Percentiles rank a stretch among this genome's conserved stretches.
phyloP scores from a whole-genome alignment of 2,888 invertebrate species.

The Serripes groenlandicus region DNA sequence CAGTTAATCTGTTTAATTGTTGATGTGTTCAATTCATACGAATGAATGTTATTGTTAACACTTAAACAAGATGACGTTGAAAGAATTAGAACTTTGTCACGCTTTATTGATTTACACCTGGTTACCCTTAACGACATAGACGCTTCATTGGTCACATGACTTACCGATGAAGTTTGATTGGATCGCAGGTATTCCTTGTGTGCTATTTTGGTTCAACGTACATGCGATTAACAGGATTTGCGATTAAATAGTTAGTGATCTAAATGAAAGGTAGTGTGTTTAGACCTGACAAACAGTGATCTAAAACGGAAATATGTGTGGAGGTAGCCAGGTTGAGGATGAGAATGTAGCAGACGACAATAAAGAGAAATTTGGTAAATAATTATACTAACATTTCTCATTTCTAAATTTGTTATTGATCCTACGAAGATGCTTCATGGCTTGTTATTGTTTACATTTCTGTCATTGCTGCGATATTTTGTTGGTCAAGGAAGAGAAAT shows the following conservation, averaged over 20 bases:
- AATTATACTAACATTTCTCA: too few relatives aligned
- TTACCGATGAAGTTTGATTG: conserved; percentile 4
- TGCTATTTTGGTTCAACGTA: not conserved
- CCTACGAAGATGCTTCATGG: too few relatives aligned
- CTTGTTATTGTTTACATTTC: too few relatives aligned
- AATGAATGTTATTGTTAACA: too few relatives aligned
- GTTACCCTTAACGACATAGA: conserved; percentile 5
- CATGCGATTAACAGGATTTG: not conserved
- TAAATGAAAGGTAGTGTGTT: too few relatives aligned
- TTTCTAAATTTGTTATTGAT: too few relatives aligned
- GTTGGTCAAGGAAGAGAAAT: too few relatives aligned
- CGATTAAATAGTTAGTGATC: not conserved
- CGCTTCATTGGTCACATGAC: conserved; percentile 10
- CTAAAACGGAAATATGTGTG: conserved; percentile 26
- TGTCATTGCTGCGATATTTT: too few relatives aligned
- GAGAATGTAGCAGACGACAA: conserved; percentile 6
- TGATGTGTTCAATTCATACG: too few relatives aligned
- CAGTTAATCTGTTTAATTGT: too few relatives aligned
- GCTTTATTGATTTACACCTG: not conserved
- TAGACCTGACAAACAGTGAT: not conserved
- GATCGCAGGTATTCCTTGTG: not conserved
- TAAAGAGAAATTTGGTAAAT: conserved; percentile 35
- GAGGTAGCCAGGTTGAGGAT: conserved; percentile 35
- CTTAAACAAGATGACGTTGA: too few relatives aligned
- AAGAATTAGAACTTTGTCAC: not conserved